phyloP scores from a whole-genome alignment of 2,113 vertebrate species.

The Stercorarius parasiticus region DNA sequence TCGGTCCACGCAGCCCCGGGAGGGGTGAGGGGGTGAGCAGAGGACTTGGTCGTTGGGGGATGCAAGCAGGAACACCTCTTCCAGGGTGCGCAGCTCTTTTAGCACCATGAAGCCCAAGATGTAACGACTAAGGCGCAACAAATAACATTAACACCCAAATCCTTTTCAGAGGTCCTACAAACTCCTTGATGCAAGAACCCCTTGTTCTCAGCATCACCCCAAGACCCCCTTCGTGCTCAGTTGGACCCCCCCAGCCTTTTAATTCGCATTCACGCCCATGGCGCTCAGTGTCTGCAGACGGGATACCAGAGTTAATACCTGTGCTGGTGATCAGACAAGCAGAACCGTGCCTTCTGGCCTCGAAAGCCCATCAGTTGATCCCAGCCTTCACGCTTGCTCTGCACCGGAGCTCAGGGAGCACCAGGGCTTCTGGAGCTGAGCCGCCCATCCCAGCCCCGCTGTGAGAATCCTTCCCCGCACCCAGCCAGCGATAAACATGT shows the following conservation, averaged over 20 bases:
- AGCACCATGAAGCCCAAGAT: background rate
- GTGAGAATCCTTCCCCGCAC: background rate
- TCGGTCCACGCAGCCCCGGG: fast-evolving
- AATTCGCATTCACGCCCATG: background rate
- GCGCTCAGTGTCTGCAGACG: fast-evolving
- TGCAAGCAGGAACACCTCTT: background rate
- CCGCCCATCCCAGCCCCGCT: background rate
- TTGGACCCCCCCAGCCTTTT: background rate
- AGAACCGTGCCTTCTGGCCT: background rate
- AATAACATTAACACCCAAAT: no score
- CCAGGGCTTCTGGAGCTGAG: background rate
- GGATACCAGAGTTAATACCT: background rate
- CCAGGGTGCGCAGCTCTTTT: background rate
- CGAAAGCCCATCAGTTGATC: background rate
- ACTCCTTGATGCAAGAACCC: background rate
- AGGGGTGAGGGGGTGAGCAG: background rate
- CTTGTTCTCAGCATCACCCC: background rate
- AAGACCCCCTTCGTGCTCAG: fast-evolving
- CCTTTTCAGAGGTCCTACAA: background rate
- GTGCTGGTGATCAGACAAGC: fast-evolving
- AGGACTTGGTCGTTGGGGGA: background rate
- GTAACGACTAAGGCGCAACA: background rate
- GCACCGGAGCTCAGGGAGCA: fast-evolving
- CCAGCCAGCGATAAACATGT: background rate
- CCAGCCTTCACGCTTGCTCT: background rate